Conservation (phyloP, 1,140 invertebrate genomes). For the Drosophila watanabei region DNA sequence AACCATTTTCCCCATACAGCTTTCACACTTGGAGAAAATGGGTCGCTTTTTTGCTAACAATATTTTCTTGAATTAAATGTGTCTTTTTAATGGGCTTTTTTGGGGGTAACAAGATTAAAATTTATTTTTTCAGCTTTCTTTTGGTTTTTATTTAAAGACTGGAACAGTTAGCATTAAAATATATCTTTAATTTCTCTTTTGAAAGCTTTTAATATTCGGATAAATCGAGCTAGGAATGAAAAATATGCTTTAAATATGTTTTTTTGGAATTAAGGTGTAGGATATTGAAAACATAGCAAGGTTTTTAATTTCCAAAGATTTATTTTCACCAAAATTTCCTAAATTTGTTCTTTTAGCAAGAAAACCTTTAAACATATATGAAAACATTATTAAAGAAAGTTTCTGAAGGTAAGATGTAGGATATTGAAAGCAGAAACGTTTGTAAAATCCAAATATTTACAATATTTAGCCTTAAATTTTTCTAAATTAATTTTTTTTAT, state of each 20-base stretch:
- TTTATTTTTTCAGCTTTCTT: background rate
- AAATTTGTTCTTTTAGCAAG: too few species aligned
- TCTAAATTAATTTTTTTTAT: too few species aligned
- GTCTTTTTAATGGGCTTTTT: background rate
- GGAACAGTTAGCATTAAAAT: too few species aligned
- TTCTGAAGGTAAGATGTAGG: too few species aligned
- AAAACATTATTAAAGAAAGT: too few species aligned
- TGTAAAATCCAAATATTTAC: too few species aligned
- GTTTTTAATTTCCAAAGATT: too few species aligned
- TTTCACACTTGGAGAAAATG: conserved; percentile 15
- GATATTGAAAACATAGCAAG: too few species aligned
- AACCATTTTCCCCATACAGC: conserved; percentile 23
- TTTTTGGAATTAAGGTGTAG: background rate
- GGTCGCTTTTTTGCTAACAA: background rate
- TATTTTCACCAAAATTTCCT: too few species aligned
- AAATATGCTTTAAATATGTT: background rate
- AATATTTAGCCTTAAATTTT: too few species aligned
- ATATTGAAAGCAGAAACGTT: too few species aligned
- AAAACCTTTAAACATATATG: too few species aligned
- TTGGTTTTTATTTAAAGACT: background rate
- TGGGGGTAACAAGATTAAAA: background rate
- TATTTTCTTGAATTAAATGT: background rate
- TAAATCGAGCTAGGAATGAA: background rate
- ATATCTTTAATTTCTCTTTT: background rate
- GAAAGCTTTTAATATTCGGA: background rate